phyloP scores from a whole-genome alignment of 2,797 vertebrate genomes.

The Phoebastria nigripes region DNA sequence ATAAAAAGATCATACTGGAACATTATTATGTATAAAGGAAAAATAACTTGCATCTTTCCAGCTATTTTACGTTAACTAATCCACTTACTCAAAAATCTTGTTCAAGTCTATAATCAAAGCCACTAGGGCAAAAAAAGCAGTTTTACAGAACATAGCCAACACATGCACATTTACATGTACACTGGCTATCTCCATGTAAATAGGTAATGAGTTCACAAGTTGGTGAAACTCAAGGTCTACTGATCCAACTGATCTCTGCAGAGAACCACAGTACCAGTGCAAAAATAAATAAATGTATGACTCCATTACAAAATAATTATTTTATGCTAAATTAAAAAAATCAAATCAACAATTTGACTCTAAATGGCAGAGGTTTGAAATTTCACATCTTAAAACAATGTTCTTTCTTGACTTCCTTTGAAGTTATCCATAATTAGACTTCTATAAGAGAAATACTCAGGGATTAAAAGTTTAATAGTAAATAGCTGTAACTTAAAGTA shows the following conservation, averaged over 20 bases:
- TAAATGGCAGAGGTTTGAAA: neutral
- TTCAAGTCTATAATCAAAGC: neutral
- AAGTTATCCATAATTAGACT: neutral
- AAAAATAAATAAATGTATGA: neutral
- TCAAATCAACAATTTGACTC: too few relatives aligned
- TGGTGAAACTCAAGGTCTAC: neutral
- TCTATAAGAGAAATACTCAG: neutral
- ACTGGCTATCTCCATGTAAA: neutral
- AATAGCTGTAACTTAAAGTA: neutral
- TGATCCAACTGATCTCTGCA: neutral
- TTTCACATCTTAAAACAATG: neutral
- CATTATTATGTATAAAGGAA: neutral
- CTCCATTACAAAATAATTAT: neutral
- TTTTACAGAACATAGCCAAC: neutral
- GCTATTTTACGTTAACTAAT: neutral
- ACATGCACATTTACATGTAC: neutral
- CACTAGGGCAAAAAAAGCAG: neutral
- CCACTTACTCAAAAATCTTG: neutral
- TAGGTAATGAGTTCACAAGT: neutral
- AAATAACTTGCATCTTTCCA: neutral
- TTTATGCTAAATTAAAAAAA: neutral
- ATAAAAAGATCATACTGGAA: neutral
- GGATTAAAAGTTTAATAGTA: neutral
- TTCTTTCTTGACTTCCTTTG: neutral
- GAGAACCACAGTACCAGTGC: neutral